Conservation (phyloP, 37 sponge, comb jelly and placozoan species). For the Mnemiopsis leidyi region DNA sequence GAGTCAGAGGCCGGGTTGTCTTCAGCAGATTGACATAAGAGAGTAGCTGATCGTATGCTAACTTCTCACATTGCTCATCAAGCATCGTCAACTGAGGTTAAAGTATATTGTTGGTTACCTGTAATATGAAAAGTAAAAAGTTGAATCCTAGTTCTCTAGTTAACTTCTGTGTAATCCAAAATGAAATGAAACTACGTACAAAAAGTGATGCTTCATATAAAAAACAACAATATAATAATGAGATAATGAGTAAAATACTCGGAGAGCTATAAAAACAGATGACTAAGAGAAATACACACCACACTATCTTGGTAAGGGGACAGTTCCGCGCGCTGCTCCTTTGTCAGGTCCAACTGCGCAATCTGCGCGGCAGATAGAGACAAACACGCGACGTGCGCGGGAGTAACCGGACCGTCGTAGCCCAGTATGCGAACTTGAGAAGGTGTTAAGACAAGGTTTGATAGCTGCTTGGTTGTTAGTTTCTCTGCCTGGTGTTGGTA, state of each 20-base stretch:
- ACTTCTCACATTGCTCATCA: conserved; percentile 31
- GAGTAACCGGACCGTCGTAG: conserved; percentile 59
- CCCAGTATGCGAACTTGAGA: conserved; percentile 4
- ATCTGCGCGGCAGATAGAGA: conserved; percentile 1
- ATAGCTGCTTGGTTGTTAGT: background rate
- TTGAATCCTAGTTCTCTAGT: no score
- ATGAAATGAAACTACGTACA: no score
- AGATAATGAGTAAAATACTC: no score
- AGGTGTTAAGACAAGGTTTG: conserved; percentile 36
- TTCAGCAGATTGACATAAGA: conserved; percentile 49
- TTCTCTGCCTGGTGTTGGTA: conserved; percentile 64
- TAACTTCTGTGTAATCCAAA: no score
- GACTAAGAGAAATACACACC: background rate
- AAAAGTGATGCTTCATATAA: no score
- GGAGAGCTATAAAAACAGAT: no score
- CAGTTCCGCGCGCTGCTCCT: background rate
- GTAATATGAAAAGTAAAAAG: no score
- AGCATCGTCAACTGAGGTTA: background rate
- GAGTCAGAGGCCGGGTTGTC: background rate
- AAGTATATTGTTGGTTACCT: no score
- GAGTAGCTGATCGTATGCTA: conserved; percentile 38
- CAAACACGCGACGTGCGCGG: conserved; percentile 43
- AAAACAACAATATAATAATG: no score
- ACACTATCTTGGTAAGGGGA: background rate
- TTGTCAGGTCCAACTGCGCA: background rate